Evolutionary conservation across 2,113 vertebrate species (phyloP), one percentile per base, ranked within the genome.

Genomic region (Misgurnus anguillicaudatus): DNA sequence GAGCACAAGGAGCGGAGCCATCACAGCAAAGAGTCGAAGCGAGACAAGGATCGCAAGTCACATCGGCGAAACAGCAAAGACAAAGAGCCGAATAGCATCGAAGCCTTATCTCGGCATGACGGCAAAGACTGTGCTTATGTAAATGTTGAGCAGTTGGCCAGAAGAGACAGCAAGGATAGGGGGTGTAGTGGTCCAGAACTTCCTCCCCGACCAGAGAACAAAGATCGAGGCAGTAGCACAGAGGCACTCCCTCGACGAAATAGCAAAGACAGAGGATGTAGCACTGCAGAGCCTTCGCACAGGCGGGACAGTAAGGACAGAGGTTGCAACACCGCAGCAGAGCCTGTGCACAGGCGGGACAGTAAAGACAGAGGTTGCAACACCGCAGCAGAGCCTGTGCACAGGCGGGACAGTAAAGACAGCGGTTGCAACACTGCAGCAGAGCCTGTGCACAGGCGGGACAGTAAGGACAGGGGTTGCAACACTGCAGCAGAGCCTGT

Each of bases 11-110:
- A 87, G 31, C 63, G 74, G 48, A 75, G 75, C 42, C 79, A 81
- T 67, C 89, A 91, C 85, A 85, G 87, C 84, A 92, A 93, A 80
- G 92, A 93, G 42, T 90, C 89, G 47, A 93, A 93, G 74, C 82
- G 90, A 65, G 91, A 92, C 31, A 93, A 93, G 85, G 90, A 92
- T 41, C 90, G 91, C 31, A 90, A 90, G 90, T 91, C 90, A 31
- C 90, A 93, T 71, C 87, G 90, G 39, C 85, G 84, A 57, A 85
- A 89, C 64, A 84, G 85, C 72, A 89, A 81, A 78, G 87, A 89
- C 9, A 62, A 85, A 77, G 87, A 87, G 79, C 17, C 24, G 21
- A 85, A 78, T 73, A 84, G 81, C 78, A 80, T 61, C 0, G 91
- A 93, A 51, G 83, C 81, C 31, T 74, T 87, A 21, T 61, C 85